Conservation (phyloP, 2,888 invertebrate species). For the Saturnia japonica region DNA sequence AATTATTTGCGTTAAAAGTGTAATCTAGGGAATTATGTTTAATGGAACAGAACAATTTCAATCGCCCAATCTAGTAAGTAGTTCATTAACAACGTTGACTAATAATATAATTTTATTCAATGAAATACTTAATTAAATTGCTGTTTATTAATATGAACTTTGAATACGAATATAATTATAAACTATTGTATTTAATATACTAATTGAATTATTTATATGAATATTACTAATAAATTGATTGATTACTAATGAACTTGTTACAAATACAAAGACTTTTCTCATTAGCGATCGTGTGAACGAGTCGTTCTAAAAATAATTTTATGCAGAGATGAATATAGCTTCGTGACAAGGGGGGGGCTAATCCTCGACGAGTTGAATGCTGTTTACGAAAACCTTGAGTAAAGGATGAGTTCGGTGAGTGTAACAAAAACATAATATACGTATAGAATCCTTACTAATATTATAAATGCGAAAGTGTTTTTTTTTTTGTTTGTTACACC, state of each 20-base stretch:
- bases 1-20: too few relatives aligned
- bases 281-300: conserved; percentile 2
- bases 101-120: too few relatives aligned
- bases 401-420: neutral
- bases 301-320: conserved; percentile 13
- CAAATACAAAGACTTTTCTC: neutral
- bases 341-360: neutral
- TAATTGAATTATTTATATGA: too few relatives aligned
- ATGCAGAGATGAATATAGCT: conserved; percentile 10
- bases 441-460: too few relatives aligned
- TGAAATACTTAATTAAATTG: too few relatives aligned
- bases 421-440: neutral
- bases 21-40: neutral
- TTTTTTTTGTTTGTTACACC: too few relatives aligned
- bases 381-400: neutral
- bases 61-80: neutral
- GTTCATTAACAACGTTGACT: neutral
- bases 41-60: neutral
- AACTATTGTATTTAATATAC: too few relatives aligned
- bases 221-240: too few relatives aligned
- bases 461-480: too few relatives aligned
- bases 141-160: too few relatives aligned
- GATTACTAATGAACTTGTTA: neutral
- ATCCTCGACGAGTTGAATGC: neutral
- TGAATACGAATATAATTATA: too few relatives aligned